Conservation (phyloP, 2,888 invertebrate genomes). For the Charanyca ferruginea region DNA sequence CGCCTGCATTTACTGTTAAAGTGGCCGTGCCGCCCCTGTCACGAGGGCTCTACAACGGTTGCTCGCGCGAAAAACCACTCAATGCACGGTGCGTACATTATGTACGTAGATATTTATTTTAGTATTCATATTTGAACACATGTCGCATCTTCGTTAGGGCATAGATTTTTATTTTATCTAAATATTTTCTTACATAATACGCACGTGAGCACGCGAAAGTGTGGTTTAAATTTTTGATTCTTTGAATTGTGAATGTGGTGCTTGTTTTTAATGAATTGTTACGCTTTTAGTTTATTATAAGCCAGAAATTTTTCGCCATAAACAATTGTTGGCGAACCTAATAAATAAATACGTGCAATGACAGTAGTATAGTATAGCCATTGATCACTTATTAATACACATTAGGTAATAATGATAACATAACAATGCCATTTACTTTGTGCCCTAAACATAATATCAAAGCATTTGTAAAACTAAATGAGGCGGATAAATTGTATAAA, state of each 20-base stretch:
- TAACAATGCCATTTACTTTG: constrained; percentile 10
- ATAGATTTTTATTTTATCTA: neutral
- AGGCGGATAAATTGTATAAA: constrained; percentile 33
- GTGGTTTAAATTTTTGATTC: no score
- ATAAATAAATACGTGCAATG: no score
- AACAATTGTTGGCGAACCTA: no score
- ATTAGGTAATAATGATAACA: no score
- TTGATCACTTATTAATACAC: no score
- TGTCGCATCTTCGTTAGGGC: neutral
- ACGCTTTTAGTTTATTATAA: no score
- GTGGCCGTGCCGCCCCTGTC: constrained; percentile 68
- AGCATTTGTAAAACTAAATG: constrained; percentile 38
- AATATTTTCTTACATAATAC: neutral
- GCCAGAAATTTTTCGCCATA: no score
- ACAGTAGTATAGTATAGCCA: no score
- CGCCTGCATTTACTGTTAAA: constrained; percentile 73
- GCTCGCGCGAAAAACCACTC: constrained; percentile 64
- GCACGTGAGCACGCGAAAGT: neutral
- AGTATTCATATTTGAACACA: constrained; percentile 15
- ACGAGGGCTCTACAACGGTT: constrained; percentile 64
- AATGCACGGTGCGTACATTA: constrained; percentile 47
- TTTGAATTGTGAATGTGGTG: no score
- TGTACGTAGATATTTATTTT: constrained; percentile 16
- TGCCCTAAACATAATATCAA: constrained; percentile 17
- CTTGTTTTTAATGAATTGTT: no score